Conservation (phyloP, 2,888 invertebrate species). For the Epirrita christyi region DNA sequence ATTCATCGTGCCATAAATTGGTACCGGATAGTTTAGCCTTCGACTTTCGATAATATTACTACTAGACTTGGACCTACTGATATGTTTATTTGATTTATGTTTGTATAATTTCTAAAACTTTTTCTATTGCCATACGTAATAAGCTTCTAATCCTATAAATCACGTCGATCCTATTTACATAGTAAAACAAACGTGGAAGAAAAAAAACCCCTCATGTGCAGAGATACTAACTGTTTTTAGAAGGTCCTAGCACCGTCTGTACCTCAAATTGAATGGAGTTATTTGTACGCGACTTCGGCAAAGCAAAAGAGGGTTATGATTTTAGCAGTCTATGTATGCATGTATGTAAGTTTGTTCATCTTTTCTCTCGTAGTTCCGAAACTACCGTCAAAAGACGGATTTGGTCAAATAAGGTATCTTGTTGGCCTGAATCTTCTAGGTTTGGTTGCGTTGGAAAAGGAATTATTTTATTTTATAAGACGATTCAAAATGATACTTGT, state of each 20-base stretch:
- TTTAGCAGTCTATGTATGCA: too few relatives aligned
- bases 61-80: neutral
- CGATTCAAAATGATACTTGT: too few relatives aligned
- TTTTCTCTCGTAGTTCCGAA: too few relatives aligned
- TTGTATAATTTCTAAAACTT: neutral
- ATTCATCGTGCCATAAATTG: constrained; percentile 1
- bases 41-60: neutral
- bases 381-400: too few relatives aligned
- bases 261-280: too few relatives aligned
- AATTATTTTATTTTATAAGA: too few relatives aligned
- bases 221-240: constrained; percentile 37
- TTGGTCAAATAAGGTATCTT: too few relatives aligned
- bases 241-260: constrained; percentile 15
- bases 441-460: too few relatives aligned
- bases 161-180: constrained; percentile 53
- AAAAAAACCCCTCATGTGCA: constrained; percentile 38
- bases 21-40: neutral
- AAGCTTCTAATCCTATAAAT: constrained; percentile 36
- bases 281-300: too few relatives aligned
- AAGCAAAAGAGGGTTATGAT: too few relatives aligned
- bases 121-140: constrained; percentile 39
- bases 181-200: constrained; percentile 52
- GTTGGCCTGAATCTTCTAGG: too few relatives aligned
- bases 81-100: neutral
- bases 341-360: too few relatives aligned